Conservation (phyloP, 2,888 invertebrate genomes). For the Pseudanteris insignis region DNA sequence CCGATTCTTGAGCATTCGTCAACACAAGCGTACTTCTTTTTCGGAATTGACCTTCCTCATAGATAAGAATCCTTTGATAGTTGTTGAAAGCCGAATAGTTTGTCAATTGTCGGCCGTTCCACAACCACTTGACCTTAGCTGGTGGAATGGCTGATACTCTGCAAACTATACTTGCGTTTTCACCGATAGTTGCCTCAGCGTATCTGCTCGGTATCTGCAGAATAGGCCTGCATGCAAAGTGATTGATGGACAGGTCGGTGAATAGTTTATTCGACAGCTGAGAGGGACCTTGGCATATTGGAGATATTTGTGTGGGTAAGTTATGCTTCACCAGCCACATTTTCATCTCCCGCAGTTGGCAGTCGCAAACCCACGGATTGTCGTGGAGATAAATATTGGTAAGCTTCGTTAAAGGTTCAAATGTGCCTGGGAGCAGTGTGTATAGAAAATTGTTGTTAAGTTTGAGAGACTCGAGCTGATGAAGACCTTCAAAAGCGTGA, state of each 20-base stretch:
- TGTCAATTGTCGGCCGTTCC: constrained; percentile 80
- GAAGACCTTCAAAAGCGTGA: constrained; percentile 80
- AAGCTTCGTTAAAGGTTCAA: constrained; percentile 77
- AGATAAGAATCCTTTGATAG: constrained; percentile 79
- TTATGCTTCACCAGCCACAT: constrained; percentile 83
- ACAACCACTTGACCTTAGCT: constrained; percentile 86
- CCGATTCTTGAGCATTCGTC: constrained; percentile 84
- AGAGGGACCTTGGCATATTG: constrained; percentile 78
- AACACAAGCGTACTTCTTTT: constrained; percentile 81
- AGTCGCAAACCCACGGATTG: constrained; percentile 91
- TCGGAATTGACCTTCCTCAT: constrained; percentile 79
- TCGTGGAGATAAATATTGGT: constrained; percentile 85
- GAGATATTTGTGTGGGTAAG: constrained; percentile 80
- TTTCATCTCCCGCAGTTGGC: constrained; percentile 81
- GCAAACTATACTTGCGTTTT: constrained; percentile 86
- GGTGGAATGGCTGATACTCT: constrained; percentile 83
- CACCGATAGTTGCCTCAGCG: constrained; percentile 81
- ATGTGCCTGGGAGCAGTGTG: constrained; percentile 77
- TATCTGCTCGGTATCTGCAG: constrained; percentile 79
- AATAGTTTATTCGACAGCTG: constrained; percentile 78
- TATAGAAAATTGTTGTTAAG: constrained; percentile 83
- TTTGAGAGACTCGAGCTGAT: constrained; percentile 80
- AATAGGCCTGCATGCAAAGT: constrained; percentile 87
- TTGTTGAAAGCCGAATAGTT: constrained; percentile 83
- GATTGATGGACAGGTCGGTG: constrained; percentile 79